Evolutionary conservation across 2,888 invertebrate species (phyloP).

Genomic region (Tuta absoluta): DNA sequence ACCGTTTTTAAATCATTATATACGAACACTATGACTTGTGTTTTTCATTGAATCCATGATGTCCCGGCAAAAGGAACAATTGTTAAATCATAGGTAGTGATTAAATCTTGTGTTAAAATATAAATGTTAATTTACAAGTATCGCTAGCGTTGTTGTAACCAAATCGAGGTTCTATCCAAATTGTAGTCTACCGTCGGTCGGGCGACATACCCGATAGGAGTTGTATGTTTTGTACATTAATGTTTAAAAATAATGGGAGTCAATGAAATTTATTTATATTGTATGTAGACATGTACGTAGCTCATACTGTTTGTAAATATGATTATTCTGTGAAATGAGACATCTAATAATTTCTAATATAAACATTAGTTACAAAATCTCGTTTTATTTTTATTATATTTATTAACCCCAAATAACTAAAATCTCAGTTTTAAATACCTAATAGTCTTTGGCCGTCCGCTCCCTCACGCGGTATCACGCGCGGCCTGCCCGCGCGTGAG

Average conservation of each 20-base stretch:
- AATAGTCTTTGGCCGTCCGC: too few species aligned
- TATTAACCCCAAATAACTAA: too few species aligned
- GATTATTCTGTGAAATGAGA: slow-evolving; percentile 79
- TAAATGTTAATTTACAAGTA: slow-evolving; percentile 7
- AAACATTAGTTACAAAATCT: slow-evolving; percentile 77
- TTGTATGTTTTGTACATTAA: slow-evolving; percentile 73
- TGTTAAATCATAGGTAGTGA: slow-evolving; percentile 15
- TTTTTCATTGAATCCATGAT: slow-evolving; percentile 9
- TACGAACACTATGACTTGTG: slow-evolving; percentile 8
- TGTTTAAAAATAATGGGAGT: slow-evolving; percentile 72
- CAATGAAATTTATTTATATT: slow-evolving; percentile 79
- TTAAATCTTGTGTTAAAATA: slow-evolving; percentile 20
- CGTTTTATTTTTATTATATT: slow-evolving; percentile 64
- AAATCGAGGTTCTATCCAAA: slow-evolving; percentile 26
- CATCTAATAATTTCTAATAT: slow-evolving; percentile 77
- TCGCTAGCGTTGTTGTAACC: slow-evolving; percentile 23
- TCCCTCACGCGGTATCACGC: too few species aligned
- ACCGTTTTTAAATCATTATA: not conserved
- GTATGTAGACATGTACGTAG: slow-evolving; percentile 77
- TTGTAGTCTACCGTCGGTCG: slow-evolving; percentile 47
- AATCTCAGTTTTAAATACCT: too few species aligned
- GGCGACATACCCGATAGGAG: slow-evolving; percentile 57
- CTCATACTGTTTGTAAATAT: slow-evolving; percentile 78
- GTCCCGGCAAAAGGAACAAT: slow-evolving; percentile 20
- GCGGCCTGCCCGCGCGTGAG: too few species aligned